Base-by-base conservation (phyloP, 2,113 vertebrate genomes). In the Muntiacus reevesi region DNA sequence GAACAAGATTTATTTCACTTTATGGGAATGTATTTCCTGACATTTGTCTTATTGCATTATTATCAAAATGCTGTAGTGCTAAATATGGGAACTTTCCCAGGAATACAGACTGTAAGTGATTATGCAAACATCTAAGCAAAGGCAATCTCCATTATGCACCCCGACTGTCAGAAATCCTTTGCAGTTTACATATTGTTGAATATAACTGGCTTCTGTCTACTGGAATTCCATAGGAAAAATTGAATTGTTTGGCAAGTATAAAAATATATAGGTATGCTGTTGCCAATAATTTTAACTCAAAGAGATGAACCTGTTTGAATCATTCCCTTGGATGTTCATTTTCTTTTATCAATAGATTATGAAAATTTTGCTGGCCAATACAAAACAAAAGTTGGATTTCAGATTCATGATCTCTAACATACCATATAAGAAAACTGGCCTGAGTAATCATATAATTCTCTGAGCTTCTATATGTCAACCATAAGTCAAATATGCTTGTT, bases 31-130 rank as follows among this genome's bases (percentile, higher is more conserved):
- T 98, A 95, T 98, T 98, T 98, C 95, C 97, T 98, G 98, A 98
- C 98, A 97, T 98, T 99, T 99, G 98, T 99, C 98, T 97, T 96
- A 67, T 74, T 87, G 55, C 96, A 97, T 99, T 99, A 98, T 97
- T 89, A 98, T 98, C 74, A 98, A 98, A 98, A 90, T 87, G 28
- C 33, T 97, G 83, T 88, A 98, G 83, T 88, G 89, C 74, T 95
- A 87, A 83, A 96, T 97, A 40, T 96, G 62, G 97, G 88, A 98
- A 98, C 91, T 98, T 98, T 89, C 43, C 54, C 95, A 97, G 94
- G 93, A 98, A 98, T 95, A 86, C 96, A 98, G 96, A 97, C 97
- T 98, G 57, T 96, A 98, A 97, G 95, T 98, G 90, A 98, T 98
- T 98, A 98, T 96, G 88, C 98, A 98, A 99, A 98, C 92, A 98